phyloP scores from a whole-genome alignment of 2,113 vertebrate genomes.

The Bubo bubo region DNA sequence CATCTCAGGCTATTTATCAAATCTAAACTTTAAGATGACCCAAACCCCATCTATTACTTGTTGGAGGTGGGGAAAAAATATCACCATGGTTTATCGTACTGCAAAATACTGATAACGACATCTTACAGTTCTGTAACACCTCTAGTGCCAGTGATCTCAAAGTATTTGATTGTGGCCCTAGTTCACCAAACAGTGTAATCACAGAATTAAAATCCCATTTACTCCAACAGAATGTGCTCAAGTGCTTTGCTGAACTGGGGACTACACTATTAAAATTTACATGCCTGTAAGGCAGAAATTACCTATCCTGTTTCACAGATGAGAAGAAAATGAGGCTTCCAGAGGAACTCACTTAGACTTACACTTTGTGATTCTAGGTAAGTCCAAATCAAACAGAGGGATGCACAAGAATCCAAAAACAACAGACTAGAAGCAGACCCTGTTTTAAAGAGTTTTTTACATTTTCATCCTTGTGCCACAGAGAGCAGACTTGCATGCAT shows the following conservation, averaged over 20 bases:
- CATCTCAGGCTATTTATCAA: not conserved
- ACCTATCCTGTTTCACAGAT: not conserved
- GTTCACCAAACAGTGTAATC: constrained; percentile 2
- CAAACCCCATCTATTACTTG: not conserved
- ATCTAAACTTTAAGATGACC: not conserved
- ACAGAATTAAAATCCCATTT: constrained; percentile 33
- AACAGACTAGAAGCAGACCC: not conserved
- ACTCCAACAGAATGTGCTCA: not conserved
- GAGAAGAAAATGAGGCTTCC: not conserved
- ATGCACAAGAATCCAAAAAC: not conserved
- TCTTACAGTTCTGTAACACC: not conserved
- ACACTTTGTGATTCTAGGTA: not conserved
- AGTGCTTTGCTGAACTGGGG: constrained; percentile 23
- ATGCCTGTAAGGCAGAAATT: constrained; percentile 36
- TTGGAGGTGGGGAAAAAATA: not conserved
- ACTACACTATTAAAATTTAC: not conserved
- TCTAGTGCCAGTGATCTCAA: not conserved
- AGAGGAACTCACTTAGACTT: not conserved
- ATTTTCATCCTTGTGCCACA: not conserved
- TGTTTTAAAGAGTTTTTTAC: not conserved
- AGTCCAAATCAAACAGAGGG: constrained; percentile 7
- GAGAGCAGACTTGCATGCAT: not conserved
- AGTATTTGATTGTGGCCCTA: not conserved
- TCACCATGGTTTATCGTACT: not conserved
- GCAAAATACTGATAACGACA: not conserved